Base-by-base conservation (phyloP, 2,113 vertebrate genomes). In the Channa argus region DNA sequence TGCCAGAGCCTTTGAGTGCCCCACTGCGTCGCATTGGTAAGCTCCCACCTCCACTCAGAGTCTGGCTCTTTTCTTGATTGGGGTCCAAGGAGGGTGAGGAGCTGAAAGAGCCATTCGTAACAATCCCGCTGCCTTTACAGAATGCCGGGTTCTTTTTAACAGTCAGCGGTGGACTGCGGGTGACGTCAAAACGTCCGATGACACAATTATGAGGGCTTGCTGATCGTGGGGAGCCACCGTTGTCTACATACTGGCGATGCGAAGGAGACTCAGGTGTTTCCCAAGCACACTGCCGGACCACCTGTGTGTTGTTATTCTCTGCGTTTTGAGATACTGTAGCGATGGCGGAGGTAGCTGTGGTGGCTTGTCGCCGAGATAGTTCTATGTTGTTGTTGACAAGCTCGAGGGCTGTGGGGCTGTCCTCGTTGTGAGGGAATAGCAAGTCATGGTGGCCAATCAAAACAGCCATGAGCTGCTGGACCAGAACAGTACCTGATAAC, bases 51-150 rank as follows among this genome's bases (percentile, higher is more conserved):
- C 71, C 86, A 0, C 94, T 92, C 4, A 96, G 46, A 6, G 90
- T 82, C 68, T 94, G 97, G 61, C 77, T 91, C 86, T 96, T 98
- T 82, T 99, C 97, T 0, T 94, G 92, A 14, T 80, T 90, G 5
- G 88, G 82, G 33, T 92, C 90, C 0, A 91, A 92, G 0, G 94
- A 93, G 36, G 96, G 96, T 0, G 95, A 94, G 77, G 96, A 97
- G 94, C 98, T 99, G 84, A 99, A 99, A 15, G 98, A 99, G 3
- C 98, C 98, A 0, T 99, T 99, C 45, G 98, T 99, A 73, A 99
- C 98, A 14, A 99, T 99, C 13, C 98, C 98, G 0, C 97, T 98
- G 12, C 98, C 98, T 89, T 99, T 99, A 60, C 90, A 96, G 87
- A 98, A 98, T 2, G 97, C 97, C 0, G 97, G 97, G 78, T 99